Conservation (phyloP, 2,888 invertebrate species). For the Dynastes hyllus region DNA sequence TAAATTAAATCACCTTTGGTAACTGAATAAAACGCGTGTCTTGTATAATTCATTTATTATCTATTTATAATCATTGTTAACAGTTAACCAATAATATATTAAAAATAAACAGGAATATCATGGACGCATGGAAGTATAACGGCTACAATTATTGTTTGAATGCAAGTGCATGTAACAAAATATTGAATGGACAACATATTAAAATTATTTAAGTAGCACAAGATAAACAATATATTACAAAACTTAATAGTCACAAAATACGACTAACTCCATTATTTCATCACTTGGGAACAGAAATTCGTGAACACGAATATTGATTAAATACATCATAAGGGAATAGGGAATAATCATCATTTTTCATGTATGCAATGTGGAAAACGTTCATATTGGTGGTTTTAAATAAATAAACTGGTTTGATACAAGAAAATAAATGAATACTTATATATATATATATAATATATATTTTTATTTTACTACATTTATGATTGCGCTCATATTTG, state of each 20-base stretch:
- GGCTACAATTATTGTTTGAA: slow-evolving; percentile 55
- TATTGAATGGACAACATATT: slow-evolving; percentile 49
- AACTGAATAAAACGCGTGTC: neutral
- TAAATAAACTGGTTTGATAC: slow-evolving; percentile 28
- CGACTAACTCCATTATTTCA: slow-evolving; percentile 34
- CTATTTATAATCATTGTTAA: slow-evolving; percentile 59
- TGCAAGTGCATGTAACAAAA: slow-evolving; percentile 54
- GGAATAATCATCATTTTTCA: slow-evolving; percentile 47
- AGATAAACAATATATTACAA: slow-evolving; percentile 50
- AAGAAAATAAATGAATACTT: slow-evolving; percentile 8
- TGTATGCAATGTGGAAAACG: slow-evolving; percentile 39
- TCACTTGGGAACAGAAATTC: slow-evolving; percentile 37
- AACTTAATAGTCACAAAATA: slow-evolving; percentile 47
- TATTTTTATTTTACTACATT: slow-evolving; percentile 10
- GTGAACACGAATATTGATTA: slow-evolving; percentile 48
- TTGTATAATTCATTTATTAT: slow-evolving; percentile 59
- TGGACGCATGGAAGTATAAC: slow-evolving; percentile 59
- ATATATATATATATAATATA: neutral
- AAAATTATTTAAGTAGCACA: slow-evolving; percentile 52
- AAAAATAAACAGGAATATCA: slow-evolving; percentile 58
- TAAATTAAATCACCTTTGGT: no score
- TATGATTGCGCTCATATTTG: slow-evolving; percentile 46
- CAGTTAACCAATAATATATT: slow-evolving; percentile 59
- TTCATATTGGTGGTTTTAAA: slow-evolving; percentile 27
- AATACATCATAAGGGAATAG: slow-evolving; percentile 22